phyloP scores from a whole-genome alignment of 1,140 invertebrate genomes.

The Drosophila burlai region DNA sequence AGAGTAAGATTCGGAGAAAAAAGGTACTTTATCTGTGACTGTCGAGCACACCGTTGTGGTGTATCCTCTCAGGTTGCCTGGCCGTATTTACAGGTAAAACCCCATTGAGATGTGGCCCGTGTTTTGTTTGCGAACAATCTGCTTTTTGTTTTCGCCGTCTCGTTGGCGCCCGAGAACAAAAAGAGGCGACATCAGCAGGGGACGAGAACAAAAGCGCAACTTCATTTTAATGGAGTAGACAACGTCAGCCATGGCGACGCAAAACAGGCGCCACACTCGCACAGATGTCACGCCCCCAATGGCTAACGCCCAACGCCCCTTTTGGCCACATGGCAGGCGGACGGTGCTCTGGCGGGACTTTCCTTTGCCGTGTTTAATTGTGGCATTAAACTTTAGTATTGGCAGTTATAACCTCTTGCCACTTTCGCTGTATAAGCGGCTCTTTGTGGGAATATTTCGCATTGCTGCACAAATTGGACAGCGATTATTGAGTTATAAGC shows the following conservation, averaged over 20 bases:
- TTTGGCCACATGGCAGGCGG: constrained; percentile 18
- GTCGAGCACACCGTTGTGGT: constrained; percentile 29
- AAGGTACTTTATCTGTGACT: constrained; percentile 69
- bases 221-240: constrained; percentile 76
- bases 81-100: constrained; percentile 77
- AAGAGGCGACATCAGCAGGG: constrained; percentile 17
- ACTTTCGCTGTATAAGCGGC: constrained; percentile 31
- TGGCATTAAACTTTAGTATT: constrained; percentile 52
- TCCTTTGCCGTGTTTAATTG: constrained; percentile 46
- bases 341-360: constrained; percentile 8
- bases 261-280: constrained; percentile 58
- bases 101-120: constrained; percentile 77
- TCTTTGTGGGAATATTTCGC: constrained; percentile 36
- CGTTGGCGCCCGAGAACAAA: constrained; percentile 64
- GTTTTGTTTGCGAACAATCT: constrained; percentile 81
- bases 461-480: constrained; percentile 24
- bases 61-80: constrained; percentile 42
- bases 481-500: constrained; percentile 1
- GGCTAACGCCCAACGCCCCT: constrained; percentile 8
- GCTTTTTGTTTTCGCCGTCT: constrained; percentile 81
- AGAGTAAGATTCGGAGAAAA: constrained; percentile 30
- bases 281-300: constrained; percentile 3
- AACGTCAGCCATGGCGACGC: constrained; percentile 65
- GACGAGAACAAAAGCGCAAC: constrained; percentile 42
- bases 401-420: constrained; percentile 41